Evolutionary conservation across 1,140 invertebrate genomes (phyloP).

Genomic region (Druon quercuslanigerum): DNA sequence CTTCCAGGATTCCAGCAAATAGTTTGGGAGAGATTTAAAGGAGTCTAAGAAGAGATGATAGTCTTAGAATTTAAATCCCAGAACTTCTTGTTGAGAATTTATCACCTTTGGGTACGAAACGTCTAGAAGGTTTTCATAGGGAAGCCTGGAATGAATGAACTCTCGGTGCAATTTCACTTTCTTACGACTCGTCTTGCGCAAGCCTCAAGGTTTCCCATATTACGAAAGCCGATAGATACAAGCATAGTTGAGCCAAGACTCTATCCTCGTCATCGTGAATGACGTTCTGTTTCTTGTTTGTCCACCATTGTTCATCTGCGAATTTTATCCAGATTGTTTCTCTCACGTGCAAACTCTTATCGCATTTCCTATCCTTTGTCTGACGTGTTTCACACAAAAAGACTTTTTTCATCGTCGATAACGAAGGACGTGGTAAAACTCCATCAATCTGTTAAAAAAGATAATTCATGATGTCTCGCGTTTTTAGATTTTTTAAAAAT

Average conservation of each 20-base stretch:
- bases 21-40: no score
- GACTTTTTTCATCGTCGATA: background rate
- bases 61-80: background rate
- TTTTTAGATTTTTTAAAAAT: no score
- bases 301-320: slow-evolving; percentile 18
- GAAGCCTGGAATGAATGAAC: slow-evolving; percentile 70
- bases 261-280: slow-evolving; percentile 50
- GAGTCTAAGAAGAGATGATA: background rate
- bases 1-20: no score
- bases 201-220: slow-evolving; percentile 73
- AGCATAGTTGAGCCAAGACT: slow-evolving; percentile 45
- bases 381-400: background rate
- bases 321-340: slow-evolving; percentile 13
- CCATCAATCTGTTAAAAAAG: background rate
- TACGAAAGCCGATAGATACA: slow-evolving; percentile 71
- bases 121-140: slow-evolving; percentile 35
- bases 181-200: slow-evolving; percentile 69
- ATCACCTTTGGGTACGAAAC: background rate
- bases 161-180: slow-evolving; percentile 73
- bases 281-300: slow-evolving; percentile 12
- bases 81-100: background rate
- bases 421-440: background rate
- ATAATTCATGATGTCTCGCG: background rate
- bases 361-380: background rate
- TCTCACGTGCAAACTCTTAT: slow-evolving; percentile 26